phyloP scores from a whole-genome alignment of 2,888 invertebrate species.

The Biston stratarius region DNA sequence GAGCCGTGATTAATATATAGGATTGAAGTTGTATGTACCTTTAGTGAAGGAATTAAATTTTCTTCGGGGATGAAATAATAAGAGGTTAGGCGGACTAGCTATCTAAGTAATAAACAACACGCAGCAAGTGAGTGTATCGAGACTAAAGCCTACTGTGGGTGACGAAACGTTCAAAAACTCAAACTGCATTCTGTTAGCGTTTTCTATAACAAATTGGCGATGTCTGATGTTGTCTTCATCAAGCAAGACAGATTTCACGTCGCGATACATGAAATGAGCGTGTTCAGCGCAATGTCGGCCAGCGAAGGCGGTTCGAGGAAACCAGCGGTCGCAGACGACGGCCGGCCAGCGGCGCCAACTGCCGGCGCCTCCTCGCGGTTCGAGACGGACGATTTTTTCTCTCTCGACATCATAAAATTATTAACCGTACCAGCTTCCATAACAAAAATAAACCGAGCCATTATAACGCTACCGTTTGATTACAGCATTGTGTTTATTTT shows the following conservation, averaged over 20 bases:
- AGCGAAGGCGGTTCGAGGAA: slow-evolving; percentile 78
- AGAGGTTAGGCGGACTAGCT: too few relatives aligned
- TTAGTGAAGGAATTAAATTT: too few relatives aligned
- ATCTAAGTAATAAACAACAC: too few relatives aligned
- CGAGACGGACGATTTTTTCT: slow-evolving; percentile 66
- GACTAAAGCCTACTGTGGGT: too few relatives aligned
- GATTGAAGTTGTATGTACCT: too few relatives aligned
- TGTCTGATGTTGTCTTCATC: slow-evolving; percentile 16
- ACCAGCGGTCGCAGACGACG: slow-evolving; percentile 66
- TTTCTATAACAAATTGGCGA: not conserved
- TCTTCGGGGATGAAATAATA: too few relatives aligned
- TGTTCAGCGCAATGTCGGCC: slow-evolving; percentile 62
- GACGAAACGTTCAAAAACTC: too few relatives aligned
- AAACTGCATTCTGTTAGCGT: not conserved
- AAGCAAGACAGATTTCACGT: slow-evolving; percentile 41
- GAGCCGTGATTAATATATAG: too few relatives aligned
- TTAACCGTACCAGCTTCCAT: slow-evolving; percentile 57
- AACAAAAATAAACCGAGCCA: slow-evolving; percentile 41
- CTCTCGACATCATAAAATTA: slow-evolving; percentile 65
- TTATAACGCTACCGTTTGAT: slow-evolving; percentile 54
- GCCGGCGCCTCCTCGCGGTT: slow-evolving; percentile 70
- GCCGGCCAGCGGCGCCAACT: slow-evolving; percentile 70
- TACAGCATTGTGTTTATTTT: slow-evolving; percentile 40
- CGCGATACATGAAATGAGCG: slow-evolving; percentile 50
- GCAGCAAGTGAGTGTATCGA: too few relatives aligned